Percentiles rank a stretch among this genome's conserved stretches.
phyloP scores from a whole-genome alignment of 2,113 vertebrate genomes.

The Parus major region DNA sequence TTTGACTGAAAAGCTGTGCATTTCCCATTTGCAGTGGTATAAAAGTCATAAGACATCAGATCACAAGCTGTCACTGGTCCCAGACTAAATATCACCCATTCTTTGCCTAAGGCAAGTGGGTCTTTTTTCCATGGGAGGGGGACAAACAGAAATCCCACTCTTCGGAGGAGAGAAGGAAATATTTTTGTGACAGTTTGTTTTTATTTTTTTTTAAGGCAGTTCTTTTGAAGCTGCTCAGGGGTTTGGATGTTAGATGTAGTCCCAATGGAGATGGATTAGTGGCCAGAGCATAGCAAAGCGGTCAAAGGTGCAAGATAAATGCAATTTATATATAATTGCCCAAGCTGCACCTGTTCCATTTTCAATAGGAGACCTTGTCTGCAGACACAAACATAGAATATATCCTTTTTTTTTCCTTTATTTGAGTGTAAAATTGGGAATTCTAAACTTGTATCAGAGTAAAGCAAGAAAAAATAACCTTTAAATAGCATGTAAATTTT shows the following conservation, averaged over 20 bases:
- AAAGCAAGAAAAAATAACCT: conserved; percentile 60
- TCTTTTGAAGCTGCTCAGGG: conserved; percentile 46
- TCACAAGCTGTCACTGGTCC: neutral
- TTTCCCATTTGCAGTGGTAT: conserved; percentile 11
- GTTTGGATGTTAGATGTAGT: conserved; percentile 54
- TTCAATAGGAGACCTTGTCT: conserved; percentile 44
- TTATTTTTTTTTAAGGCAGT: conserved; percentile 20
- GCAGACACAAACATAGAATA: conserved; percentile 13
- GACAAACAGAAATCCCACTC: neutral
- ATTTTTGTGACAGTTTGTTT: conserved; percentile 36
- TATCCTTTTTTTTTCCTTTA: neutral
- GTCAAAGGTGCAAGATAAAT: conserved; percentile 69
- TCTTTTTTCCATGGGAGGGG: neutral
- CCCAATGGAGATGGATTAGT: conserved; percentile 48
- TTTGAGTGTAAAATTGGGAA: conserved; percentile 56
- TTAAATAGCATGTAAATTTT: conserved; percentile 70
- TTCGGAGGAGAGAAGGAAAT: conserved; percentile 21
- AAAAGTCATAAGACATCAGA: conserved; percentile 30
- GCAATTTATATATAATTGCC: conserved; percentile 64
- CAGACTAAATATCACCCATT: conserved; percentile 10
- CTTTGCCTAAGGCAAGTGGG: neutral
- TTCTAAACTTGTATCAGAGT: conserved; percentile 52
- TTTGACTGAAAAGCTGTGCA: neutral
- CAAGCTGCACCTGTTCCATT: conserved; percentile 59
- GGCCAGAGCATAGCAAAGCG: conserved; percentile 15